Evolutionary conservation across 2,797 vertebrate species (phyloP), one percentile per base, ranked within the genome.

Genomic region (Lagodon rhomboides): DNA sequence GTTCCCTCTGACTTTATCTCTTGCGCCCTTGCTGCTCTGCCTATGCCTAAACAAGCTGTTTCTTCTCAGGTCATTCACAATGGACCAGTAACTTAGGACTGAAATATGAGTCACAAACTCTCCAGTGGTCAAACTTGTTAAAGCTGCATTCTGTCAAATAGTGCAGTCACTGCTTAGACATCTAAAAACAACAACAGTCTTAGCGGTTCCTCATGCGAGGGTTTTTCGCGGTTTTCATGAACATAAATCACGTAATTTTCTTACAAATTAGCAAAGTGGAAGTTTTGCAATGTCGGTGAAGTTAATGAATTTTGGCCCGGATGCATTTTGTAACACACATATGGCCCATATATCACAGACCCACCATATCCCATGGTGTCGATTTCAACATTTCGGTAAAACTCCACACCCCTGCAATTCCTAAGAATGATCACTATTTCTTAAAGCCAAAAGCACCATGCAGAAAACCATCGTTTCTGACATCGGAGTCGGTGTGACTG

Each of bases 401-500:
- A 77, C 60, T 61, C 72, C 60, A 73, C 84, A 25, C 67, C 80
- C 70, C 43, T 73, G 61, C 34, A 67, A 63, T 0, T 13, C 69
- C 38, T 34, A 50, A 79, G 83, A 87, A 90, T 88, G 86, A 84
- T 86, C 86, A 86, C 86, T 80, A 85, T 88, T 86, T 77, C 70
- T 77, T 56, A 25, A 77, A 64, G 78, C 69, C 44, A 13, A 69
- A 9, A 70, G 46, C 56, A 75, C 54, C 44, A 1, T 17, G 66
- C 68, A 84, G 51, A 85, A 34, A 88, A 85, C 56, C 84, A 69
- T 86, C 55, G 79, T 63, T 80, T 22, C 30, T 79, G 85, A 91
- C 85, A 92, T 25, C 2, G 66, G 87, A 91, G 88, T 87, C 82
- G 6, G 77, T 44, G 91, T 68, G 87, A 91, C 87, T 89, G 92